Conservation (phyloP, 2,113 vertebrate genomes). For the Cichladusa arquata region DNA sequence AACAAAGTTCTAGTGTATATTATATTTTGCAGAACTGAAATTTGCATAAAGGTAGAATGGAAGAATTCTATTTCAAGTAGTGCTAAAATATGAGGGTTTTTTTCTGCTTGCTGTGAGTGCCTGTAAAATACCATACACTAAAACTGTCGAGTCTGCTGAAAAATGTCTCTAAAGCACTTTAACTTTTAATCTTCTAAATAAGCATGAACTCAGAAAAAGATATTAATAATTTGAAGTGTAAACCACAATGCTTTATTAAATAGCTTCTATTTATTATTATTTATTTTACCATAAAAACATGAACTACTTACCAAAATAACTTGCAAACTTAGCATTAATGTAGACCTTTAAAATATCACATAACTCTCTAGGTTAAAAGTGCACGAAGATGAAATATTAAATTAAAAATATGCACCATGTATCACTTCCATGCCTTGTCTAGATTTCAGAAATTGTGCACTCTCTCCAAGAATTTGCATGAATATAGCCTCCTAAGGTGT, state of each 20-base stretch:
- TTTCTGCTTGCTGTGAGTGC: neutral
- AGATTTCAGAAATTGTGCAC: neutral
- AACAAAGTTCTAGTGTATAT: neutral
- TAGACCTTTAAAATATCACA: neutral
- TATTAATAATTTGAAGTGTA: neutral
- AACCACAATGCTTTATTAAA: neutral
- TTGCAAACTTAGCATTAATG: neutral
- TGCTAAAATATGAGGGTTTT: neutral
- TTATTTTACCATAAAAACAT: neutral
- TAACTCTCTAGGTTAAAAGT: neutral
- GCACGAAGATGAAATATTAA: neutral
- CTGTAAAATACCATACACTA: neutral
- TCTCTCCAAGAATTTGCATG: neutral
- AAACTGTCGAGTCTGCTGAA: neutral
- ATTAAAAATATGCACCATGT: neutral
- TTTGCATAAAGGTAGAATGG: neutral
- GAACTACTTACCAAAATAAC: neutral
- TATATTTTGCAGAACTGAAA: neutral
- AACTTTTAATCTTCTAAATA: neutral
- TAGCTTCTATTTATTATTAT: neutral
- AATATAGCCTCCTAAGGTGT: neutral
- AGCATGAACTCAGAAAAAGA: neutral
- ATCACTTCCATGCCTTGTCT: neutral
- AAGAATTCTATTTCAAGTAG: neutral
- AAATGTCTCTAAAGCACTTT: neutral